phyloP scores from a whole-genome alignment of 1,140 invertebrate species.

The Drosophila teissieri region DNA sequence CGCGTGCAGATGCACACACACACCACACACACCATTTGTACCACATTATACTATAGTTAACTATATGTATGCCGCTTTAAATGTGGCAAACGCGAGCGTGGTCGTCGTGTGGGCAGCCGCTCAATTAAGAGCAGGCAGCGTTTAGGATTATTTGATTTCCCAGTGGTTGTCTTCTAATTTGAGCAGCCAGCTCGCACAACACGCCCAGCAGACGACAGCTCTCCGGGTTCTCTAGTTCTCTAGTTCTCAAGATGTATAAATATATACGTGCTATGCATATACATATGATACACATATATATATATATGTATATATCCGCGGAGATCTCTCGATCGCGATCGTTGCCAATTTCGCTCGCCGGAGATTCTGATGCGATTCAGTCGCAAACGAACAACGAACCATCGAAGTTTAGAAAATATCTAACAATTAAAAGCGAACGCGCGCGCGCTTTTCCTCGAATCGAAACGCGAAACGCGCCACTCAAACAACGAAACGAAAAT shows the following conservation, averaged over 20 bases:
- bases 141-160: slow-evolving; percentile 77
- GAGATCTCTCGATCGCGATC: slow-evolving; percentile 53
- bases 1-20: slow-evolving; percentile 13
- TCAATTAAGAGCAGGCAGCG: slow-evolving; percentile 77
- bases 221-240: slow-evolving; percentile 22
- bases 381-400: slow-evolving; percentile 84
- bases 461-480: neutral
- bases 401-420: slow-evolving; percentile 80
- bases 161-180: slow-evolving; percentile 72
- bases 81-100: slow-evolving; percentile 56
- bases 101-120: slow-evolving; percentile 69
- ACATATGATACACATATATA: neutral
- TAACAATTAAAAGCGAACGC: slow-evolving; percentile 51
- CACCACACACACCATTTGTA: neutral
- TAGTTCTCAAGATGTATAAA: neutral
- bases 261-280: slow-evolving; percentile 2
- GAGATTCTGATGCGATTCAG: slow-evolving; percentile 46
- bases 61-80: slow-evolving; percentile 1
- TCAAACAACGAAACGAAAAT: slow-evolving; percentile 58
- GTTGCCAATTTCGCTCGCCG: slow-evolving; percentile 74
- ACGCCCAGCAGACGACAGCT: slow-evolving; percentile 46
- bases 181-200: slow-evolving; percentile 37
- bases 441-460: slow-evolving; percentile 65
- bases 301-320: slow-evolving; percentile 27
- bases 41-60: neutral